Evolutionary conservation across 2,113 vertebrate genomes (phyloP), one percentile per base, ranked within the genome.

Genomic region (Cebidichthys violaceus): DNA sequence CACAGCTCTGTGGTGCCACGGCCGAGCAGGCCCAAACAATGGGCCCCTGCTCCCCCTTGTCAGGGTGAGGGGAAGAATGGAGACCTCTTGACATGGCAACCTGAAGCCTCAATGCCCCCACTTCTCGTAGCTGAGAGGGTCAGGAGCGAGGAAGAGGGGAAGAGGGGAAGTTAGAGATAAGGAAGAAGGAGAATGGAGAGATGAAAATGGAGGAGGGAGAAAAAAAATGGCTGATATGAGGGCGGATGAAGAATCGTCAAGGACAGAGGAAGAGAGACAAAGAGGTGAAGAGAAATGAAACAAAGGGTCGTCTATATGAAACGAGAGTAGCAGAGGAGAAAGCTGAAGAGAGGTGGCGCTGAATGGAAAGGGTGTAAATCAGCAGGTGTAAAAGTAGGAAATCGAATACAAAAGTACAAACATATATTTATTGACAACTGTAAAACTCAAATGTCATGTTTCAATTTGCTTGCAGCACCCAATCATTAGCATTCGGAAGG

Each of bases 51-150:
- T 92, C 91, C 87, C 90, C 86, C 94, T 95, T 94, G 93, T 95
- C 89, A 77, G 83, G 88, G 70, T 65, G 79, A 33, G 89, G 83
- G 92, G 92, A 94, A 94, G 92, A 95, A 95, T 88, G 92, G 93
- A 95, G 95, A 95, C 94, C 94, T 93, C 90, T 94, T 94, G 93
- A 91, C 90, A 90, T 89, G 81, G 90, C 95, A 94, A 93, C 88
- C 47, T 95, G 94, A 95, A 93, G 92, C 95, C 89, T 94, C 75
- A 87, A 94, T 90, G 82, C 86, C 87, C 80, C 94, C 89, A 91
- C 88, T 94, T 95, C 94, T 95, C 91, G 91, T 92, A 88, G 79
- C 89, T 54, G 85, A 92, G 90, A 90, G 75, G 88, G 92, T 95
- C 86, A 88, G 70, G 24, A 60, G 77, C 47, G 77, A 84, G 81